Conservation (phyloP, 2,888 invertebrate genomes). For the Piscicola geometra region DNA sequence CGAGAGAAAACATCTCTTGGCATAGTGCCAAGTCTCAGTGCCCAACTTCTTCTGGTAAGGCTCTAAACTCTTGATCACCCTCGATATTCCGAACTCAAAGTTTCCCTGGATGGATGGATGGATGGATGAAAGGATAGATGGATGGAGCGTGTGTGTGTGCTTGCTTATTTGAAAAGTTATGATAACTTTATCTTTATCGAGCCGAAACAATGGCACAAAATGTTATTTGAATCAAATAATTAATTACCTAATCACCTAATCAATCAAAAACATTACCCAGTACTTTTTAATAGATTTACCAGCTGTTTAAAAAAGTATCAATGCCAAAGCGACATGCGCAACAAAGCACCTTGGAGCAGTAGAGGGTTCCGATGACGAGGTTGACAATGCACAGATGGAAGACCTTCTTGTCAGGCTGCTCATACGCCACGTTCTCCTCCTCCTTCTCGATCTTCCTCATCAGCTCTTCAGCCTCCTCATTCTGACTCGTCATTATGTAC, state of each 20-base stretch:
- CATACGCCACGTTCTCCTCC: slow-evolving; percentile 84
- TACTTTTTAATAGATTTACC: no score
- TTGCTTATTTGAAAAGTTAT: no score
- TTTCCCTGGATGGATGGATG: slow-evolving; percentile 72
- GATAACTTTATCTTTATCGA: no score
- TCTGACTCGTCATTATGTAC: slow-evolving; percentile 97
- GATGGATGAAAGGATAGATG: no score
- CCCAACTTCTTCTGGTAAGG: slow-evolving; percentile 89
- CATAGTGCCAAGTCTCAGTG: slow-evolving; percentile 97
- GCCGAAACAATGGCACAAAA: neutral
- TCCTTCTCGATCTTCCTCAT: slow-evolving; percentile 98
- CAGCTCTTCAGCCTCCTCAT: slow-evolving; percentile 94
- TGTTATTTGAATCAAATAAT: neutral
- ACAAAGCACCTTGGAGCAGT: slow-evolving; percentile 36
- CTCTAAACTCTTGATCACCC: slow-evolving; percentile 92
- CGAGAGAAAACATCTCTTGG: slow-evolving; percentile 90
- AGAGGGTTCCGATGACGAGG: slow-evolving; percentile 86
- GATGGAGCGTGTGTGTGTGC: no score
- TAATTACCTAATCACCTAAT: neutral
- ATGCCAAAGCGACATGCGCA: no score
- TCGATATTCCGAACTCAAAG: slow-evolving; percentile 94
- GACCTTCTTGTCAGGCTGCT: slow-evolving; percentile 85
- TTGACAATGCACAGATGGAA: slow-evolving; percentile 97
- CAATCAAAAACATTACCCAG: neutral
- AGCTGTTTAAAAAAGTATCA: no score